phyloP scores from a whole-genome alignment of 2,113 vertebrate species.

The Dipodomys stephensi region DNA sequence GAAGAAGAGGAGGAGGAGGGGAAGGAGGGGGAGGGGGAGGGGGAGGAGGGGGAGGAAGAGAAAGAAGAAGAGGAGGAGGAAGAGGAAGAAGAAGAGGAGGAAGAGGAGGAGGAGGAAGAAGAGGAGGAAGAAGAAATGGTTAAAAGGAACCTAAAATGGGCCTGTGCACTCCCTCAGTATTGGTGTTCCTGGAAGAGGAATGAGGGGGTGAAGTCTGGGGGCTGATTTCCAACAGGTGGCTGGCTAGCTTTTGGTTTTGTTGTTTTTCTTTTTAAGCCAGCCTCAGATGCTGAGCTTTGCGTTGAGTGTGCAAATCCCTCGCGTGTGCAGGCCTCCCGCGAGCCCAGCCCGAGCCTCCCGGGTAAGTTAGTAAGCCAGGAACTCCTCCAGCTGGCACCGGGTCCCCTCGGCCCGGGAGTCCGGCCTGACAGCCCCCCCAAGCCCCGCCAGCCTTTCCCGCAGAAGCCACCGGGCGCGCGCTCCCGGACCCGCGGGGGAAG shows the following conservation, averaged over 20 bases:
- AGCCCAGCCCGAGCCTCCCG: slow-evolving; percentile 31
- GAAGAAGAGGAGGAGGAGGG: too few relatives aligned
- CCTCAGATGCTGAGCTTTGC: slow-evolving; percentile 49
- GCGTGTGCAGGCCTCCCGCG: too few relatives aligned
- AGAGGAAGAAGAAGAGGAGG: too few relatives aligned
- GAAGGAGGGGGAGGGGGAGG: too few relatives aligned
- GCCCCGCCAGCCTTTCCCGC: slow-evolving; percentile 32
- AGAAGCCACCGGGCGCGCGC: neutral
- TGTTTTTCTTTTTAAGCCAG: slow-evolving; percentile 29
- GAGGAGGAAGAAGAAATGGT: too few relatives aligned
- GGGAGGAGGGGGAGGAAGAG: too few relatives aligned
- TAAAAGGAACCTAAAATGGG: neutral
- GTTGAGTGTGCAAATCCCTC: too few relatives aligned
- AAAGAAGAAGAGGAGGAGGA: too few relatives aligned
- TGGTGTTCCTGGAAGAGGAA: neutral
- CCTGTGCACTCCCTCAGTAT: neutral
- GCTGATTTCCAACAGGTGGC: slow-evolving; percentile 79
- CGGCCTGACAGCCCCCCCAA: slow-evolving; percentile 32
- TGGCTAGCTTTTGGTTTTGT: slow-evolving; percentile 27
- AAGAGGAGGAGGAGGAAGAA: too few relatives aligned
- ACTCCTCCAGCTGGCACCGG: neutral
- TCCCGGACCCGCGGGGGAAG: slow-evolving; percentile 23
- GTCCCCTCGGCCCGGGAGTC: neutral
- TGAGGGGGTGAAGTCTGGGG: neutral
- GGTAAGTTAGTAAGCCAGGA: slow-evolving; percentile 60